Percentiles rank a stretch among this genome's conserved stretches.
Conservation (phyloP, 2,888 invertebrate genomes). For the Lutraria lutraria region DNA sequence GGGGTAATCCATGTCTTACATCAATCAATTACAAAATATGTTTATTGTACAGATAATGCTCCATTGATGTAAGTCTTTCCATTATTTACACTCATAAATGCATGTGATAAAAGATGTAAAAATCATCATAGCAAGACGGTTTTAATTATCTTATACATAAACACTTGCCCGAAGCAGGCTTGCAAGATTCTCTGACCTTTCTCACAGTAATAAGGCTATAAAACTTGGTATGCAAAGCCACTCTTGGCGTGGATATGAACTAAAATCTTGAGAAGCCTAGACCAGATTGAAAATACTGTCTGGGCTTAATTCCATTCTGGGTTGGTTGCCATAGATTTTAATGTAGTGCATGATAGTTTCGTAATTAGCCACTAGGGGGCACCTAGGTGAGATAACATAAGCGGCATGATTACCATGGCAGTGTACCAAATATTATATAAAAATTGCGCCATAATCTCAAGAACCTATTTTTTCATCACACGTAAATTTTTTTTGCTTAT, state of each 20-base stretch:
- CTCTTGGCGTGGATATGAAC: conserved; percentile 40
- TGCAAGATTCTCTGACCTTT: conserved; percentile 59
- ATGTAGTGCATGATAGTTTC: conserved; percentile 53
- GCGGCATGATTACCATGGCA: conserved; percentile 43
- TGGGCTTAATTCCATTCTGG: conserved; percentile 49
- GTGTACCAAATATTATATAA: conserved; percentile 50
- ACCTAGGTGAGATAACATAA: conserved; percentile 45
- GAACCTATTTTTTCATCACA: conserved; percentile 41
- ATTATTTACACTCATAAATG: conserved; percentile 65
- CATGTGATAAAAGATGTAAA: conserved; percentile 62
- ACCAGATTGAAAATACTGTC: conserved; percentile 46
- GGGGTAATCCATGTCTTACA: conserved; percentile 32
- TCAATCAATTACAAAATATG: conserved; percentile 58
- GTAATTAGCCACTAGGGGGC: conserved; percentile 71
- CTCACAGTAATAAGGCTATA: conserved; percentile 57
- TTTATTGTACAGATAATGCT: conserved; percentile 43
- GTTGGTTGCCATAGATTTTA: conserved; percentile 50
- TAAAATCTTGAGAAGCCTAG: conserved; percentile 24
- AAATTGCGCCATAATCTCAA: conserved; percentile 59
- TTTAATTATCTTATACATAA: conserved; percentile 56
- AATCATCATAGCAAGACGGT: conserved; percentile 44
- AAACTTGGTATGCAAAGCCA: conserved; percentile 58
- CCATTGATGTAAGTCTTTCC: conserved; percentile 46
- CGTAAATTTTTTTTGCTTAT: conserved; percentile 35
- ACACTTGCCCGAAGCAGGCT: conserved; percentile 47